Base-by-base conservation (phyloP, 2,888 invertebrate genomes). In the Folsomia candida region DNA sequence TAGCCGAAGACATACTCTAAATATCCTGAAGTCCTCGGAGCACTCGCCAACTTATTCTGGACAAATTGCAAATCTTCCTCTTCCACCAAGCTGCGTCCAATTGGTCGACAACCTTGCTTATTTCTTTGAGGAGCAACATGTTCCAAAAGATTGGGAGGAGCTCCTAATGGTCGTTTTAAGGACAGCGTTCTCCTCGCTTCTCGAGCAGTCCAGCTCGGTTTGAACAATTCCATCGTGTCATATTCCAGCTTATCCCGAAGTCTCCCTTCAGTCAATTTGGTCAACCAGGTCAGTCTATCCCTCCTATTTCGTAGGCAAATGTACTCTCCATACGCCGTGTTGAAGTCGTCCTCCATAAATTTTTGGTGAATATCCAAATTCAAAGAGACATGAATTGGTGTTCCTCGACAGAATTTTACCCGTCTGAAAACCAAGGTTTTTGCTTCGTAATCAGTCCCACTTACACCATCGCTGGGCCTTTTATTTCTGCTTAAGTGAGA, bases 311-410 rank as follows among this genome's bases (percentile, higher is more conserved):
- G 29, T 9, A 78, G 58, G 28, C 77, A 78, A 24, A 78, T 54
- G 60, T 59, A 78, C 29, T 78, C 76, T 11, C 77, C 77, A 37
- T 78, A 78, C 0, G 69, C n/a, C 20, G 72, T 71, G 69, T 76
- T 76, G 59, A 78, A 78, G 47, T 78, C 77, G n/a, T 72, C 73
- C 51, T 76, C 74, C 60, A 78, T 61, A 51, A 73, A 73, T 29
- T 73, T 73, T 58, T 78, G 77, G 57, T 75, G 69, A 65, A 78
- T 78, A 25, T 75, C 72, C 62, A 78, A 62, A 65, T 78, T 74
- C 14, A 78, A 57, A 18, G 73, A 71, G 24, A 68, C 74, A 37
- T 76, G 72, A 1, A 73, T 65, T 11, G 77, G 77, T 24, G 67
- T 51, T 6, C 77, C 77, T 26, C 67, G 37, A 2, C 69, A 59